Base-by-base conservation (phyloP, 2,113 vertebrate genomes). In the Rhea americana region DNA sequence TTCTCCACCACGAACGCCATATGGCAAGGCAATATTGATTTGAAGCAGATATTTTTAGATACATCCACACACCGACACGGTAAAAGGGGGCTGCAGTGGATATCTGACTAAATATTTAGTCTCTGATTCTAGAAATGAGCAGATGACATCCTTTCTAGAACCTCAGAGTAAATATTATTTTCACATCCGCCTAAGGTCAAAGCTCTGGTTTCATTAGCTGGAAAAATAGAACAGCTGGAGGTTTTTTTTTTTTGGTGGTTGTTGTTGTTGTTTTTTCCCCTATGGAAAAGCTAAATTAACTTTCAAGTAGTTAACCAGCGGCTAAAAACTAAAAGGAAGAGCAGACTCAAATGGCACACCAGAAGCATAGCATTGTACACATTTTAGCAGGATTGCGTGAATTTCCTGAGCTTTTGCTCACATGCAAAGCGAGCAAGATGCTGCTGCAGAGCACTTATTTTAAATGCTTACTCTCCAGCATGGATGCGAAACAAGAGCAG, bases 381-480 rank as follows among this genome's bases (percentile, higher is more conserved):
- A 5, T 8, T 58, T 58, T 17, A 45, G 2, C 2, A 45, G 8
- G 2, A 3, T 12, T 90, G 9, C 24, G 18, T 1, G 0, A n/a
- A 21, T 71, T 85, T 91, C 56, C 24, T 2, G 2, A 0, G 11
- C 47, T 71, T 83, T 35, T 37, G 7, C 8, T 59, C 7, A 25
- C 7, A 13, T 6, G 13, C 28, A 77, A 77, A 68, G 8, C 24
- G 55, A 85, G 9, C 4, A 76, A 71, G 30, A 43, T 5, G 1
- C 35, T 90, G 5, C 58, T 79, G 30, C 13, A 21, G 32, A 53
- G 20, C 91, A 73, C 5, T 62, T 28, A 2, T 32, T 37, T 43
- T 58, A 39, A 75, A 67, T 67, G 28, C 19, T 41, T 50, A 22
- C 13, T 79, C n/a, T 86, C 43, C 58, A 58, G 35, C 5, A 45